A percentile compares a stretch with the other conserved stretches of the same genome.
Evolutionary conservation across 2,888 invertebrate species (phyloP).

Genomic region (Tineola bisselliella): DNA sequence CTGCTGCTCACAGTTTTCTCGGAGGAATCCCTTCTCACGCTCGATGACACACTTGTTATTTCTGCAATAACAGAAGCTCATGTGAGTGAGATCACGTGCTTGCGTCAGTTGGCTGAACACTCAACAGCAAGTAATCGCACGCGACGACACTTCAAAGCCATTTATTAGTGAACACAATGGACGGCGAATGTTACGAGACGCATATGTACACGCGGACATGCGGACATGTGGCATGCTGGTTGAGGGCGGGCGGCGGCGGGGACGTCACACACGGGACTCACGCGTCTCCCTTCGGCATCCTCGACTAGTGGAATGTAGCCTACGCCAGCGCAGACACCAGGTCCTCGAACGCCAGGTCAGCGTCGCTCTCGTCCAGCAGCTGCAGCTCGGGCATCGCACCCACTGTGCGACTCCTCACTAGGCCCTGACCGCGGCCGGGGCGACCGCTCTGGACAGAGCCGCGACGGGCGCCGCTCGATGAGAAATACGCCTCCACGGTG

Average conservation of each 20-base stretch:
- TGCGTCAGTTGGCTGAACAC: slow-evolving; percentile 25
- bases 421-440: slow-evolving; percentile 27
- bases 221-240: slow-evolving; percentile 14
- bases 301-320: slow-evolving; percentile 57
- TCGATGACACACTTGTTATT: slow-evolving; percentile 52
- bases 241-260: slow-evolving; percentile 20
- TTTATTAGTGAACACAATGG: slow-evolving; percentile 54
- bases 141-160: slow-evolving; percentile 55
- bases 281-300: slow-evolving; percentile 52
- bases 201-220: slow-evolving; percentile 39
- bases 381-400: slow-evolving; percentile 75
- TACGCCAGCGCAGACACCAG: slow-evolving; percentile 74
- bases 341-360: slow-evolving; percentile 89
- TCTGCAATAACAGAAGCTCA: slow-evolving; percentile 33
- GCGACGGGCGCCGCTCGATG: slow-evolving; percentile 28
- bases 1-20: slow-evolving; percentile 68
- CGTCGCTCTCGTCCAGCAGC: slow-evolving; percentile 80
- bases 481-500: slow-evolving; percentile 79
- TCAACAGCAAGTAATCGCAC: slow-evolving; percentile 43
- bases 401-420: slow-evolving; percentile 81
- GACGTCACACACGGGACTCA: slow-evolving; percentile 61
- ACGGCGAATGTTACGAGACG: slow-evolving; percentile 37
- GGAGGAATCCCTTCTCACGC: slow-evolving; percentile 60
- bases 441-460: slow-evolving; percentile 32
- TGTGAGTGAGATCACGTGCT: background rate